A percentile compares a stretch with the other conserved stretches of the same genome.
Evolutionary conservation across 2,888 invertebrate genomes (phyloP).

Genomic region (Terebella lapidaria): DNA sequence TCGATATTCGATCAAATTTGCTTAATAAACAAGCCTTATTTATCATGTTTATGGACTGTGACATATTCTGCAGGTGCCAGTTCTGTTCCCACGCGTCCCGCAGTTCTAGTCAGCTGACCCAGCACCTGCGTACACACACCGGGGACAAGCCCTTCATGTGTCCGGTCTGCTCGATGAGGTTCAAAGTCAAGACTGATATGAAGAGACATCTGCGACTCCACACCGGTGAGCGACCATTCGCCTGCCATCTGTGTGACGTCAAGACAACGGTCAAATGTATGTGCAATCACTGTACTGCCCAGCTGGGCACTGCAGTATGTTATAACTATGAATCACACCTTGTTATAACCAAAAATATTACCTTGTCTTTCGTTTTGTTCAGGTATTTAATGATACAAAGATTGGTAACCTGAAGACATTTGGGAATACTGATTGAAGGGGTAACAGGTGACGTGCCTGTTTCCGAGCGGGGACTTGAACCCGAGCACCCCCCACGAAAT

Average conservation of each 20-base stretch:
- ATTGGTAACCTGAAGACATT: too few species aligned
- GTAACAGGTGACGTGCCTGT: too few species aligned
- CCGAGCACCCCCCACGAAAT: too few species aligned
- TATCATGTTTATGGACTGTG: background rate
- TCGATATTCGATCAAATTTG: too few species aligned
- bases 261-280: conserved; percentile 50
- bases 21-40: too few species aligned
- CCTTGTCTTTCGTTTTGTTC: background rate
- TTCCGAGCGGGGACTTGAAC: too few species aligned
- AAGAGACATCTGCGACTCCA: conserved; percentile 53
- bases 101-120: conserved; percentile 55
- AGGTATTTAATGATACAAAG: too few species aligned
- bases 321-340: too few species aligned
- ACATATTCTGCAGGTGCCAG: conserved; percentile 52
- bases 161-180: conserved; percentile 50
- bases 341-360: too few species aligned
- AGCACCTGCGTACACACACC: conserved; percentile 56
- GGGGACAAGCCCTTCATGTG: conserved; percentile 49
- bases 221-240: conserved; percentile 52
- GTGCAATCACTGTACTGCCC: too few species aligned
- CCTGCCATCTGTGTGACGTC: conserved; percentile 48
- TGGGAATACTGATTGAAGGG: too few species aligned
- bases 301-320: background rate
- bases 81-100: conserved; percentile 56
- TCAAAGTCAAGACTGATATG: conserved; percentile 56